Evolutionary conservation across 2,888 invertebrate species (phyloP).

Genomic region (Apodemia mormo): DNA sequence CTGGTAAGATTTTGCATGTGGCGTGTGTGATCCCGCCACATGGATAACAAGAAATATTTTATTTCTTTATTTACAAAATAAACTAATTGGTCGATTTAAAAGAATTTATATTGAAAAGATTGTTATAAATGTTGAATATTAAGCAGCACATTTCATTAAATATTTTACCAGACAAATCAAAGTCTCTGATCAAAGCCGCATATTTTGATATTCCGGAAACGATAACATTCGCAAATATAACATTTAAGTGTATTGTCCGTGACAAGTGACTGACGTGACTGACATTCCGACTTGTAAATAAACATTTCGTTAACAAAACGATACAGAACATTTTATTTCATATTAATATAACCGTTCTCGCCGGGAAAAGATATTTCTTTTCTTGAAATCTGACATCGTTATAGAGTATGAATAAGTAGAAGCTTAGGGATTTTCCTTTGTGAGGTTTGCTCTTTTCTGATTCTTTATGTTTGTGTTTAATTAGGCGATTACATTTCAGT

Average conservation of each 20-base stretch:
- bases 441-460: neutral
- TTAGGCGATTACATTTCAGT: neutral
- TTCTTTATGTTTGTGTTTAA: neutral
- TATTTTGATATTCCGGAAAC: constrained; percentile 29
- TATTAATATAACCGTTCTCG: neutral
- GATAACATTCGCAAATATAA: constrained; percentile 26
- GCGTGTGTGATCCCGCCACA: too few species aligned
- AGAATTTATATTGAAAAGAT: too few species aligned
- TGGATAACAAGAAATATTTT: too few species aligned
- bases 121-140: too few species aligned
- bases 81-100: too few species aligned
- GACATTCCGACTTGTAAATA: constrained; percentile 23
- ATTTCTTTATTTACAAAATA: too few species aligned
- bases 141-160: neutral
- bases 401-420: constrained; percentile 4
- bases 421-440: constrained; percentile 1
- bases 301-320: constrained; percentile 28
- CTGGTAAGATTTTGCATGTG: too few species aligned
- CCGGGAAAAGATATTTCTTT: constrained; percentile 8
- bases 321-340: constrained; percentile 23
- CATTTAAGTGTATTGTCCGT: constrained; percentile 30
- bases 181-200: constrained; percentile 33
- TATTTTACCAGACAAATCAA: constrained; percentile 28
- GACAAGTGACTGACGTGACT: constrained; percentile 26
- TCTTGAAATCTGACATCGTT: constrained; percentile 9